Percentiles rank a stretch among this genome's conserved stretches.
Evolutionary conservation across 2,113 vertebrate genomes (phyloP).

Genomic region (Turdus rufiventris): DNA sequence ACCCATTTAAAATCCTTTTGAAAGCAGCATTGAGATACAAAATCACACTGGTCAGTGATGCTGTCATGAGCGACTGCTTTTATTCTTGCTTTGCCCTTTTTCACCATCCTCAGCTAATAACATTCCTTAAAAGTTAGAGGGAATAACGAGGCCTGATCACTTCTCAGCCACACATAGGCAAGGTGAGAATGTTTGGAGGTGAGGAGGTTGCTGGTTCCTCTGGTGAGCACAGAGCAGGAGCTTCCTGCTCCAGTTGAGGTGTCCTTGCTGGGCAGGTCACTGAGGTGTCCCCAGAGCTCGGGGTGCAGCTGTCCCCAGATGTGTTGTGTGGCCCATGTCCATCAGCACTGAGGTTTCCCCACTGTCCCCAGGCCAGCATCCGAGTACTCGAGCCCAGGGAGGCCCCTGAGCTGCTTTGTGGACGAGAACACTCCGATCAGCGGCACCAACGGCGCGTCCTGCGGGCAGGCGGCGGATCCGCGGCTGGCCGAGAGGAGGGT

Average conservation of each 20-base stretch:
- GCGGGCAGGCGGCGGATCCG: conserved; percentile 81
- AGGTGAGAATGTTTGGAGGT: background rate
- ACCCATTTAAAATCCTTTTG: background rate
- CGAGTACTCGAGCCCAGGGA: conserved; percentile 92
- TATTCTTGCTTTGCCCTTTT: background rate
- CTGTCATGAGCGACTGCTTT: background rate
- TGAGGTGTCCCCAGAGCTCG: background rate
- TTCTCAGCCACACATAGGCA: background rate
- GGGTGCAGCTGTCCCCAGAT: background rate
- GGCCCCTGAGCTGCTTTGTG: conserved; percentile 91
- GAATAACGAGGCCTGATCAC: background rate
- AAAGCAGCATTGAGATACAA: background rate
- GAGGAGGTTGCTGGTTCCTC: background rate
- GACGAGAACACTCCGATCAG: conserved; percentile 92
- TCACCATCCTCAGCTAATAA: background rate
- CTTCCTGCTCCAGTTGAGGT: rapidly evolving
- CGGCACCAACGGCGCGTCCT: conserved; percentile 88
- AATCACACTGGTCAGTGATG: background rate
- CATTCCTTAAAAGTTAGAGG: background rate
- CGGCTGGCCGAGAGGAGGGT: conserved; percentile 87
- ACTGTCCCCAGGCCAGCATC: conserved; percentile 82
- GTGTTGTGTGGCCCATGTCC: rapidly evolving
- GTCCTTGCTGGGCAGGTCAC: background rate
- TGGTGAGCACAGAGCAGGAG: background rate
- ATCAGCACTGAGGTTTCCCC: background rate